Evolutionary conservation across 2,113 vertebrate species (phyloP), one percentile per base, ranked within the genome.

Genomic region (Cryptomyrus ogoouensis): DNA sequence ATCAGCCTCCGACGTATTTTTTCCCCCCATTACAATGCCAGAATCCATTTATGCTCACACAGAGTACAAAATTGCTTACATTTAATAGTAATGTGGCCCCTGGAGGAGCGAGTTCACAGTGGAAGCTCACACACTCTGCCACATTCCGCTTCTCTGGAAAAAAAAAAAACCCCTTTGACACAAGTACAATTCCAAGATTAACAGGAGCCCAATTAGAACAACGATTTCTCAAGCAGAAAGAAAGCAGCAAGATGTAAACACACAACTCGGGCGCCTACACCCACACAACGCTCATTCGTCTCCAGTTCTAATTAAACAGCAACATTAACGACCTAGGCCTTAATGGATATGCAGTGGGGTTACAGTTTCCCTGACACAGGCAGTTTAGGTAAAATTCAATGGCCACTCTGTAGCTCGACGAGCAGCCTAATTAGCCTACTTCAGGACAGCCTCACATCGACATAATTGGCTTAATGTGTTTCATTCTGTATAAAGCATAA

Each of bases 261-360:
- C 19, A 42, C 21, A 52, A 27, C 21, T 49, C 44, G 3, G 2
- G 39, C 21, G 17, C 42, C 35, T 39, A 85, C 83, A 85, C 83
- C 24, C 83, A 85, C 83, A 24, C 83, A 27, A n/a, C 10, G 9
- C 70, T n/a, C 31, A 13, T 80, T 52, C 10, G 74, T 31, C 31
- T 77, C 50, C 74, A 83, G 31, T 27, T 89, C 88, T 89, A 83
- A 89, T 89, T 89, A 89, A 89, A 83, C 74, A 89, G 47, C 39
- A 49, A n/a, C 49, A 44, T 56, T 83, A 83, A 89, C 52, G 88
- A 83, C 74, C 74, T 13, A 31, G 44, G 24, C 88, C 39, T 19
- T 19, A 52, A 74, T 44, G 31, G 77, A 74, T 52, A 44, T 21
- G 12, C 7, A 56, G 49, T 56, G 12, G 31, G 88, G 31, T 39